These are phyloP conservation scores for Drosophila koepferae DNA, from an alignment of 2,888 invertebrate species.

Conservation along the genomic window DNA sequence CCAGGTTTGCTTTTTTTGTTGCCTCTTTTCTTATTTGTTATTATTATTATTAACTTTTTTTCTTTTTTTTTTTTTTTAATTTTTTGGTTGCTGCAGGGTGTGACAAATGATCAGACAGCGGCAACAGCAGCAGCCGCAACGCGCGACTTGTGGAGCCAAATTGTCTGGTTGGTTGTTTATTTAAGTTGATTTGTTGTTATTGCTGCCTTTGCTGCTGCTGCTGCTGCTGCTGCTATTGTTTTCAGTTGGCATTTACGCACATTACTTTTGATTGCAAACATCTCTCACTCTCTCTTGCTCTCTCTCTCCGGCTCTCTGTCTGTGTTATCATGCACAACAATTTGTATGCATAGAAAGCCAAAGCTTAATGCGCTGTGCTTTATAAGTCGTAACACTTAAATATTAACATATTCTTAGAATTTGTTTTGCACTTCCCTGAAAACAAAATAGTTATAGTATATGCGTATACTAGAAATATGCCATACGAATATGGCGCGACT, in stretches of 20 bases:
- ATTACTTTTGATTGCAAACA: conserved; percentile 24
- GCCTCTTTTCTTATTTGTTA: conserved; percentile 52
- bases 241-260: conserved; percentile 49
- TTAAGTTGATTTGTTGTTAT: conserved; percentile 71
- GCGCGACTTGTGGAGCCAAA: conserved; percentile 75
- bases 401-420: conserved; percentile 43
- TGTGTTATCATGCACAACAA: conserved; percentile 45
- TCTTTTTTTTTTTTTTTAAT: conserved; percentile 9
- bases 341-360: conserved; percentile 62
- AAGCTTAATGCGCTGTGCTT: conserved; percentile 47
- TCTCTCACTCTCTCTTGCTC: neutral
- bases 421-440: conserved; percentile 34
- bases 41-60: conserved; percentile 63
- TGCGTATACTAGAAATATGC: conserved; percentile 11
- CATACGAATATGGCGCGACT: neutral
- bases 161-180: conserved; percentile 77
- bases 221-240: conserved; percentile 27
- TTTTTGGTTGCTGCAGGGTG: conserved; percentile 68
- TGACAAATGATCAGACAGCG: conserved; percentile 69
- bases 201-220: conserved; percentile 31
- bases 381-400: conserved; percentile 36
- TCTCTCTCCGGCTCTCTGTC: no score
- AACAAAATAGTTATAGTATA: conserved; percentile 7
- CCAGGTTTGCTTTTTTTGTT: conserved; percentile 46
- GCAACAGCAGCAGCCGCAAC: conserved; percentile 44